Evolutionary conservation across 2,888 invertebrate species (phyloP).

Genomic region (Rosalia funebris): DNA sequence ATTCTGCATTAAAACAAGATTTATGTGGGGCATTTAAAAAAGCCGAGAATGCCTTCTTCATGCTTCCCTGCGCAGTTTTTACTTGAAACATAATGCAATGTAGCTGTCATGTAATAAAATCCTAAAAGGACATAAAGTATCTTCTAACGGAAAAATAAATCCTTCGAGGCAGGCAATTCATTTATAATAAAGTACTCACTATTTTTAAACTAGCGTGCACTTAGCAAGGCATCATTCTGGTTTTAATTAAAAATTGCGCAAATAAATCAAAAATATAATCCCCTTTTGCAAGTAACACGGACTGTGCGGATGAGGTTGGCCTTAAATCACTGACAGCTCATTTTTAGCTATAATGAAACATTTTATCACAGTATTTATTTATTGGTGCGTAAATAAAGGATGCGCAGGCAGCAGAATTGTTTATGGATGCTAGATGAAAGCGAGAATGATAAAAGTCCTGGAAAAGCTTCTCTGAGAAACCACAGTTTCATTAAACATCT

Average conservation of each 20-base stretch:
- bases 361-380: conserved; percentile 13
- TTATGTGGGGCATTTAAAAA: too few relatives aligned
- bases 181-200: conserved; percentile 8
- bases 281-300: not conserved
- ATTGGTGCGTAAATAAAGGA: conserved; percentile 11
- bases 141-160: not conserved
- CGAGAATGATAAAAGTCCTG: conserved; percentile 5
- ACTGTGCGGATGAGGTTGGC: not conserved
- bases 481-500: too few relatives aligned
- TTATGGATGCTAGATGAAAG: conserved; percentile 1
- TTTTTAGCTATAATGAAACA: conserved; percentile 13
- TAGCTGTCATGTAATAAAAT: conserved; percentile 1
- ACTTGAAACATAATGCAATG: conserved; percentile 6
- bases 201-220: conserved; percentile 12
- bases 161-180: not conserved
- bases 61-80: not conserved
- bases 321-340: conserved; percentile 10
- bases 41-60: too few relatives aligned
- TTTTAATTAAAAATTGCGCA: conserved; percentile 14
- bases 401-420: conserved; percentile 5
- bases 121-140: not conserved
- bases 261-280: conserved; percentile 19
- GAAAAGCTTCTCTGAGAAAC: too few relatives aligned
- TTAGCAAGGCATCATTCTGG: not conserved
- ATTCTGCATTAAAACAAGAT: too few relatives aligned